Conservation (phyloP, 2,113 vertebrate genomes). For the Campylomormyrus tamandua region DNA sequence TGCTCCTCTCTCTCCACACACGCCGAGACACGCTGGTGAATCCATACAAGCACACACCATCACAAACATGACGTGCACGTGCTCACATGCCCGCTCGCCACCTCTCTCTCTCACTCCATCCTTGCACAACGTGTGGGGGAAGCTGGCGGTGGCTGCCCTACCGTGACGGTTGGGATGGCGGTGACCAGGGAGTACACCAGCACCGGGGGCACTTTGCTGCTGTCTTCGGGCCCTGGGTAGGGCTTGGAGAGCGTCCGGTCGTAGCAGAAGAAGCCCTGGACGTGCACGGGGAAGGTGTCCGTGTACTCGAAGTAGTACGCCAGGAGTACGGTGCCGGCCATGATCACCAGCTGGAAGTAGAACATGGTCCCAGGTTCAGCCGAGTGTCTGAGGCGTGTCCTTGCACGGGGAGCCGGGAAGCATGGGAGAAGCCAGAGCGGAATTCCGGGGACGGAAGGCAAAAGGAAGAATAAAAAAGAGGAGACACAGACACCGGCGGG, state of each 20-base stretch:
- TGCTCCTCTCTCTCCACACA: not conserved
- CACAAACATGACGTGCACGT: not conserved
- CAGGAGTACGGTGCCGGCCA: slow-evolving; percentile 77
- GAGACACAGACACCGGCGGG: not conserved
- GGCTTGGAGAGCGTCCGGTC: slow-evolving; percentile 79
- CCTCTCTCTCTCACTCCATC: slow-evolving; percentile 3
- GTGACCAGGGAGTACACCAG: slow-evolving; percentile 78
- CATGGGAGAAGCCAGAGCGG: slow-evolving; percentile 10
- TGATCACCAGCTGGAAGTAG: slow-evolving; percentile 79
- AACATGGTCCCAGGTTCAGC: slow-evolving; percentile 58
- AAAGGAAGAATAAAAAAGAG: not conserved
- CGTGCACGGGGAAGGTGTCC: slow-evolving; percentile 80
- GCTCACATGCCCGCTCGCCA: not conserved
- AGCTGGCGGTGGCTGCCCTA: slow-evolving; percentile 45
- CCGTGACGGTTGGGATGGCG: slow-evolving; percentile 72
- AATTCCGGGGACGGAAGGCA: not conserved
- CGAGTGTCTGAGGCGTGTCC: not conserved
- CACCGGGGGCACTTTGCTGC: slow-evolving; percentile 71
- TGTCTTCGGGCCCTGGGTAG: slow-evolving; percentile 75
- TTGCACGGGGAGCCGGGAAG: slow-evolving; percentile 20
- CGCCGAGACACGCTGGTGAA: not conserved
- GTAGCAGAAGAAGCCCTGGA: slow-evolving; percentile 87
- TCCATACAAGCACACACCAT: not conserved
- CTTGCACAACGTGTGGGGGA: not conserved
- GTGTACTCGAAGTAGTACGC: slow-evolving; percentile 89